Conservation (phyloP, 2,113 vertebrate species). For the Cryptomyrus ogoouensis region DNA sequence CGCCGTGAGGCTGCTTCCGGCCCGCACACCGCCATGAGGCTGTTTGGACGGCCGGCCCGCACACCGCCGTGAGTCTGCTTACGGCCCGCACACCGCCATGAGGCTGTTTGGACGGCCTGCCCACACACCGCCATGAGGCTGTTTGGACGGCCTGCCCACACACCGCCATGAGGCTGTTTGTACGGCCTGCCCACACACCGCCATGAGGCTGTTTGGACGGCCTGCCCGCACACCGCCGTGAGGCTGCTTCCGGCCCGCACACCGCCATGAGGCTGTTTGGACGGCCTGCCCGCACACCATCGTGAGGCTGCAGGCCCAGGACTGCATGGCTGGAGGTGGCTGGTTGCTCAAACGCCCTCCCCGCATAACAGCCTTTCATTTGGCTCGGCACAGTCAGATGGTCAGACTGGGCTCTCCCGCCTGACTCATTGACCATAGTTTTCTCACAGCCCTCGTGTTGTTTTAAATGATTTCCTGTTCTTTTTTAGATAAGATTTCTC, state of each 20-base stretch:
- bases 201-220: too few relatives aligned
- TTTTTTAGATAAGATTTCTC: background rate
- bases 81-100: too few relatives aligned
- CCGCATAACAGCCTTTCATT: background rate
- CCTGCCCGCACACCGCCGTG: too few relatives aligned
- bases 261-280: background rate
- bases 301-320: background rate
- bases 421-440: background rate
- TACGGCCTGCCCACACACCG: too few relatives aligned
- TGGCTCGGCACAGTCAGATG: background rate
- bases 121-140: too few relatives aligned
- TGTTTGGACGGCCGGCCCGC: too few relatives aligned
- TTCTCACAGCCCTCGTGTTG: background rate
- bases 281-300: background rate
- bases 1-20: accelerated
- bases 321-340: background rate
- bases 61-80: too few relatives aligned
- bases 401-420: background rate
- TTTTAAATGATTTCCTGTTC: background rate
- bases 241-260: background rate
- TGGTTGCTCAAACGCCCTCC: background rate
- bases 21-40: too few relatives aligned
- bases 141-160: too few relatives aligned
- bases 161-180: too few relatives aligned
- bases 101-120: too few relatives aligned